These are phyloP conservation scores for Arctia plantaginis DNA, from an alignment of 2,888 invertebrate species.

Conservation along the genomic window DNA sequence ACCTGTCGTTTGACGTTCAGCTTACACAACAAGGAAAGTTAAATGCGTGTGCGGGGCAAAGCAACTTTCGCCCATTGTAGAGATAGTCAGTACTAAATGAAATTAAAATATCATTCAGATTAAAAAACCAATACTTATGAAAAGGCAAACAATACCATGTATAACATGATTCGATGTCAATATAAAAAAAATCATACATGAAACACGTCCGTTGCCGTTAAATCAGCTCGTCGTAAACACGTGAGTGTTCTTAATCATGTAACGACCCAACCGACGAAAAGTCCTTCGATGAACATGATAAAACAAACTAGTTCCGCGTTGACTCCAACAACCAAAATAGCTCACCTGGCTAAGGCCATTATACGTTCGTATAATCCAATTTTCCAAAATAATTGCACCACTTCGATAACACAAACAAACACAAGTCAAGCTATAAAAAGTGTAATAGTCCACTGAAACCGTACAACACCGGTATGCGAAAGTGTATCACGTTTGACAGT, in stretches of 20 bases:
- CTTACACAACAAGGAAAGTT: constrained; percentile 87
- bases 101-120: constrained; percentile 54
- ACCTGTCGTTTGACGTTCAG: constrained; percentile 77
- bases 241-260: constrained; percentile 66
- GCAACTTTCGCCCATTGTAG: constrained; percentile 84
- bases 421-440: constrained; percentile 64
- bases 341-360: constrained; percentile 87
- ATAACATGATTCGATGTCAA: constrained; percentile 43
- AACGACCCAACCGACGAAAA: constrained; percentile 70
- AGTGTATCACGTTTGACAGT: constrained; percentile 84
- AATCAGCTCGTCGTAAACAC: constrained; percentile 59
- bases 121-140: constrained; percentile 24
- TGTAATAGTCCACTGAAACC: constrained; percentile 70
- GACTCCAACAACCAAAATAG: constrained; percentile 85
- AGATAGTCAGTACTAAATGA: constrained; percentile 58
- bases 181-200: constrained; percentile 44
- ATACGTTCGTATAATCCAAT: constrained; percentile 86
- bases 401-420: constrained; percentile 79
- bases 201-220: constrained; percentile 41
- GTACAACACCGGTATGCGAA: constrained; percentile 75
- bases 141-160: constrained; percentile 22
- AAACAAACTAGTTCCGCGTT: constrained; percentile 85
- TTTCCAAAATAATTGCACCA: constrained; percentile 80
- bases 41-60: constrained; percentile 78
- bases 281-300: constrained; percentile 81